Evolutionary conservation across 2,113 vertebrate genomes (phyloP), one percentile per base, ranked within the genome.

Genomic region (Misgurnus mizolepis): DNA sequence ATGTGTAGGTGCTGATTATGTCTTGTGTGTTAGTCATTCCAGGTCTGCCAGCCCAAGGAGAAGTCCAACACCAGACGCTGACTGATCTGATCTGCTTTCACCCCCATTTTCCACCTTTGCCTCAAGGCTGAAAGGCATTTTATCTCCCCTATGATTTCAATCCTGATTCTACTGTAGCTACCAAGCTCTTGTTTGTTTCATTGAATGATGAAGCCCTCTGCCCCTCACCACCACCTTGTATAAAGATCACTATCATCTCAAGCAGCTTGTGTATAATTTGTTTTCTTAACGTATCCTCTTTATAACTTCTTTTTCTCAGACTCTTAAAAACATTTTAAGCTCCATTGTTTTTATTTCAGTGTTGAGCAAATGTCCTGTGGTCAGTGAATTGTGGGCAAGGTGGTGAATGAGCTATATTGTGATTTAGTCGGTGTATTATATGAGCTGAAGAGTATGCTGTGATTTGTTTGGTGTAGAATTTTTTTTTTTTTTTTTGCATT

Each of bases 11-110:
- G 5, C 47, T 76, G 15, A 70, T 2, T 80, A 12, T 39, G 6
- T 90, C 81, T 7, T 91, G 56, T 90, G 83, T 91, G 88, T 89
- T 86, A 94, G 93, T 90, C 92, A 91, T 85, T 94, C 93, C 89
- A 90, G 92, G 76, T 92, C 93, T 49, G 86, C 88, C 86, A 93
- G 85, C 85, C 90, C 85, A 67, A 82, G 89, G 87, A 89, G 89
- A 83, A 93, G 91, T 79, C 80, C 90, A 7, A 90, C 89, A 1
- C 90, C 91, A 22, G 89, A 86, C 22, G 89, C 87, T 4, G 88
- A 89, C 86, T 91, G 89, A 92, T 82, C 40, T 69, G 82, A 87
- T 72, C 84, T 78, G 72, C 53, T 70, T 81, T 76, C 2, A 5
- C 72, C 76, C 41, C 58, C 41, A 14, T 65, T 67, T 39, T 50